Evolutionary conservation across 2,113 vertebrate genomes (phyloP).

Genomic region (Acanthisitta chloris): DNA sequence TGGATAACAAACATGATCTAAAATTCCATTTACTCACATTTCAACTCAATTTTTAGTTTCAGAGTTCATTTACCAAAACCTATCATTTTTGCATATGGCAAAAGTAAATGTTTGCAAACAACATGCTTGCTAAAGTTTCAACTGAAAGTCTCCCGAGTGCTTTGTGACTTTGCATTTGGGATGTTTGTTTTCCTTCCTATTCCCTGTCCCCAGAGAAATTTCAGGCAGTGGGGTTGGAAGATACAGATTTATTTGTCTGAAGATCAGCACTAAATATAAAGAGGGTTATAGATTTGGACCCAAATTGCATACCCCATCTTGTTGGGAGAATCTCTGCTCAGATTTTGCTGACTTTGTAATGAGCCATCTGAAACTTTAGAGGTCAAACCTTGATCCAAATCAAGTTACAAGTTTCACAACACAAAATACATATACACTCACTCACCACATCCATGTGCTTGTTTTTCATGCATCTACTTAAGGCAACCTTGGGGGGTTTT

Average conservation of each 20-base stretch:
- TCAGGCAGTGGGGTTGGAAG: neutral
- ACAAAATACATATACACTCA: neutral
- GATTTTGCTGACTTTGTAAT: neutral
- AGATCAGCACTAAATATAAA: neutral
- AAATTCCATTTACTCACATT: conserved; percentile 73
- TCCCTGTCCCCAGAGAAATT: neutral
- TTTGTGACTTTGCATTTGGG: neutral
- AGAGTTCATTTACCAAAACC: neutral
- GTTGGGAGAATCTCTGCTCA: neutral
- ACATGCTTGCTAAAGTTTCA: conserved; percentile 16
- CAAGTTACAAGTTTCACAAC: neutral
- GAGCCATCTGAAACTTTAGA: neutral
- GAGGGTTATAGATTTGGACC: neutral
- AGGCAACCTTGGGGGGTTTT: neutral
- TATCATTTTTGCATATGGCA: conserved; percentile 37
- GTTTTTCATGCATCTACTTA: neutral
- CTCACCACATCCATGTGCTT: neutral
- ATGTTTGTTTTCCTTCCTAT: neutral
- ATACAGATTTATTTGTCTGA: neutral
- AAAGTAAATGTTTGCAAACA: conserved; percentile 32
- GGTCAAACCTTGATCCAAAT: neutral
- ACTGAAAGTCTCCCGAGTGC: neutral
- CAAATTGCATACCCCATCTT: neutral
- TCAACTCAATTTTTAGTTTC: conserved; percentile 47
- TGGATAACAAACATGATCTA: conserved; percentile 76